Conservation (phyloP, 2,888 invertebrate genomes). For the Folsomia candida region DNA sequence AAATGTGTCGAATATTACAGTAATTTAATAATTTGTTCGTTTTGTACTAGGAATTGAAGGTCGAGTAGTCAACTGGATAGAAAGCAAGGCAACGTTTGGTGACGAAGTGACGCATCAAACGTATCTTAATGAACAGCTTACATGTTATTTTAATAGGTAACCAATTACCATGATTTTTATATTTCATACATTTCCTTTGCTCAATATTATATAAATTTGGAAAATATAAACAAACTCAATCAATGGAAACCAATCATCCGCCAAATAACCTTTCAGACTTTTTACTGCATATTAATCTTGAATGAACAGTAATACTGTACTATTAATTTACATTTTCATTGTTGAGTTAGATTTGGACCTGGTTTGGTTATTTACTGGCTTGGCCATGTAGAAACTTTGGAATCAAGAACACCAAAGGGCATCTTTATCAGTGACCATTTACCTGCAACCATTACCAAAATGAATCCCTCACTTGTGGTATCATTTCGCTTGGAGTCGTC, state of each 20-base stretch:
- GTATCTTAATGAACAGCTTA: conserved; percentile 79
- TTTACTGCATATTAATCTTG: too few relatives aligned
- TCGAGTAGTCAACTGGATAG: conserved; percentile 85
- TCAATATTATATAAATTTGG: neutral
- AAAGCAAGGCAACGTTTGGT: conserved; percentile 94
- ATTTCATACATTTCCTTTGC: neutral
- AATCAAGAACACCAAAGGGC: conserved; percentile 56
- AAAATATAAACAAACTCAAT: neutral
- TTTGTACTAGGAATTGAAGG: conserved; percentile 47
- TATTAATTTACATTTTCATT: conserved; percentile 23
- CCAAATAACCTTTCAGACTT: neutral
- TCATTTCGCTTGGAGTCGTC: neutral
- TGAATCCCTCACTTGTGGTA: conserved; percentile 51
- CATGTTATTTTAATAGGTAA: conserved; percentile 81
- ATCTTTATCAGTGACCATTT: conserved; percentile 64
- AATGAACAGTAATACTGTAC: neutral
- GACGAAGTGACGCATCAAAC: conserved; percentile 75
- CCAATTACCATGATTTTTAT: too few relatives aligned
- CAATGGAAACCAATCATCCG: neutral
- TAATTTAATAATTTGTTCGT: too few relatives aligned
- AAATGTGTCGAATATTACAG: neutral
- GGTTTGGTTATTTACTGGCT: conserved; percentile 96
- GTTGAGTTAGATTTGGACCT: conserved; percentile 71
- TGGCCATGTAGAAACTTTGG: conserved; percentile 70
- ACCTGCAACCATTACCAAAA: conserved; percentile 63